Percentiles rank a stretch among this genome's conserved stretches.
These are phyloP conservation scores for Sapayoa aenigma DNA, from an alignment of 2,113 vertebrate genomes.

Conservation along the genomic window DNA sequence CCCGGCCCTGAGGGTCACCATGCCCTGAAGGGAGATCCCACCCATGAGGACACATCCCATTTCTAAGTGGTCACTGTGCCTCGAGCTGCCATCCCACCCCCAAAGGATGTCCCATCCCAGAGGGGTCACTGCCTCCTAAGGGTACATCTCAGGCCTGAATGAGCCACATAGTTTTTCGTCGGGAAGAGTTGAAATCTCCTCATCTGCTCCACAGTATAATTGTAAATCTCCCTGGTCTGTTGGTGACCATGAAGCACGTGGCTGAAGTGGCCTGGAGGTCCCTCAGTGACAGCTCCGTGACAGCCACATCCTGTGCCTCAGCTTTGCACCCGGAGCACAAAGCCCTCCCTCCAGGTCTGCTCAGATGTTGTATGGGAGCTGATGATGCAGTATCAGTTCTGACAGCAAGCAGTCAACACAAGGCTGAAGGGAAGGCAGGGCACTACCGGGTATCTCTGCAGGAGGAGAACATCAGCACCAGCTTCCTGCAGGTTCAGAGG, in stretches of 20 bases:
- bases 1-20: fast-evolving
- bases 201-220: fast-evolving
- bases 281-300: fast-evolving
- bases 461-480: not conserved
- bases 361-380: fast-evolving
- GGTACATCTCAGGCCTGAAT: fast-evolving
- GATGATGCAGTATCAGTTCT: not conserved
- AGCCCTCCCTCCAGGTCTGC: not conserved
- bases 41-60: not conserved
- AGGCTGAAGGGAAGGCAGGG: not conserved
- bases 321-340: too few relatives aligned
- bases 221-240: fast-evolving
- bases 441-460: too few relatives aligned
- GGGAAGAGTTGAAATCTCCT: not conserved
- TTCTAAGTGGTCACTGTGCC: not conserved
- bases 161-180: not conserved
- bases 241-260: fast-evolving
- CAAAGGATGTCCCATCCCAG: too few relatives aligned
- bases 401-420: not conserved
- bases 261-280: not conserved
- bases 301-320: not conserved
- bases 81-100: too few relatives aligned
- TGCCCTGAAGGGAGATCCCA: too few relatives aligned
- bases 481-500: not conserved
- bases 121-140: not conserved